phyloP scores from a whole-genome alignment of 2,888 invertebrate species.

The Anticlea derivata region DNA sequence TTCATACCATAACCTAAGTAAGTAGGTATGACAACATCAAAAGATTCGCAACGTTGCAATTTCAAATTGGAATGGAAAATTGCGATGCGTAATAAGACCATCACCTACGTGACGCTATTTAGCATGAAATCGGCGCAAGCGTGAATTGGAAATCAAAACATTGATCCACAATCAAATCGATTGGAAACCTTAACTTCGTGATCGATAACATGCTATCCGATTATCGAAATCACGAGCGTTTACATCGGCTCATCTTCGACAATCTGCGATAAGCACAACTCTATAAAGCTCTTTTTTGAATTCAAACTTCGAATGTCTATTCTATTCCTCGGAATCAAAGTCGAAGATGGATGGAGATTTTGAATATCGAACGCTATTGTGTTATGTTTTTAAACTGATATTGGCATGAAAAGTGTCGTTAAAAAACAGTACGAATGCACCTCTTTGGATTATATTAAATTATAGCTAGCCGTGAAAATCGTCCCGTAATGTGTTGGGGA shows the following conservation, averaged over 20 bases:
- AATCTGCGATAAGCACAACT: slow-evolving; percentile 36
- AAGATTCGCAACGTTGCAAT: slow-evolving; percentile 50
- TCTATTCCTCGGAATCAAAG: slow-evolving; percentile 40
- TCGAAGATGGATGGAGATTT: slow-evolving; percentile 14
- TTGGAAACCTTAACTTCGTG: slow-evolving; percentile 78
- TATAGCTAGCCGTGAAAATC: slow-evolving; percentile 83
- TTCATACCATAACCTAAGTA: slow-evolving; percentile 17
- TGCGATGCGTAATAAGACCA: slow-evolving; percentile 62
- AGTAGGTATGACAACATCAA: slow-evolving; percentile 39
- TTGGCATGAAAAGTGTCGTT: slow-evolving; percentile 43
- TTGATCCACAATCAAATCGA: slow-evolving; percentile 78
- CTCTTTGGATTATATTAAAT: slow-evolving; percentile 84
- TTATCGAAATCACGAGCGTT: slow-evolving; percentile 80
- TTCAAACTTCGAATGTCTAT: slow-evolving; percentile 49
- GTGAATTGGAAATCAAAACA: slow-evolving; percentile 84
- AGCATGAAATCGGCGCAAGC: slow-evolving; percentile 78
- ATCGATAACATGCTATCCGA: slow-evolving; percentile 79
- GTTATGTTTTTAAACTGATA: slow-evolving; percentile 40
- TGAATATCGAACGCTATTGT: slow-evolving; percentile 24
- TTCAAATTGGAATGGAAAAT: slow-evolving; percentile 71
- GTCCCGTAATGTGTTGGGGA: slow-evolving; percentile 80
- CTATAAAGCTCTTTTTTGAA: slow-evolving; percentile 41
- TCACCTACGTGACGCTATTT: slow-evolving; percentile 80
- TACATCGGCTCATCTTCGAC: slow-evolving; percentile 48
- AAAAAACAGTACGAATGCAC: slow-evolving; percentile 61